Conservation (phyloP, 2,888 invertebrate species). For the Noctua comes region DNA sequence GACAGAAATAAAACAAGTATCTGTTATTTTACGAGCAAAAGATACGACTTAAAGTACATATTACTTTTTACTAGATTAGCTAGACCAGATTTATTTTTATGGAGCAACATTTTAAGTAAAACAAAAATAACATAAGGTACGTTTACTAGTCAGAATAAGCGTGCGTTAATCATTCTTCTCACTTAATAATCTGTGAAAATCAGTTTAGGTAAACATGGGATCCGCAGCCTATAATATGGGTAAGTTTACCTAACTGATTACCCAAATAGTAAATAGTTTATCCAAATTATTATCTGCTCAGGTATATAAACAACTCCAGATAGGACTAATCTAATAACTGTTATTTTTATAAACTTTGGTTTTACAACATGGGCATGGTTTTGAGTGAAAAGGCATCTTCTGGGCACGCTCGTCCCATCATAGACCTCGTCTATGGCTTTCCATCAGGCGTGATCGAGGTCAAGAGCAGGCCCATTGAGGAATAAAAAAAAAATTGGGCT, state of each 20-base stretch:
- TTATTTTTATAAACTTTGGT: neutral
- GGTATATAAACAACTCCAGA: neutral
- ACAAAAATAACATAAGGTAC: neutral
- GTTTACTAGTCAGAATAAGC: neutral
- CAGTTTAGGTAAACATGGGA: neutral
- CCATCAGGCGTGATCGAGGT: too few relatives aligned
- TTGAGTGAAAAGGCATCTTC: too few relatives aligned
- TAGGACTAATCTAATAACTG: neutral
- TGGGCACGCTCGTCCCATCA: too few relatives aligned
- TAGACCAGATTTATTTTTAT: neutral
- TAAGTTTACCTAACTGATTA: neutral
- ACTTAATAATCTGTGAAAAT: neutral
- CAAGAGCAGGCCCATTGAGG: too few relatives aligned
- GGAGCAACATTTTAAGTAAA: neutral
- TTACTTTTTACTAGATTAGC: neutral
- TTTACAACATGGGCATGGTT: slow-evolving; percentile 1
- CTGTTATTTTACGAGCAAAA: neutral
- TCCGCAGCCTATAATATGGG: neutral
- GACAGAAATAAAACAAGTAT: neutral
- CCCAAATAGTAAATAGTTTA: neutral
- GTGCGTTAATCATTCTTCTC: neutral
- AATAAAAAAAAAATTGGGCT: too few relatives aligned
- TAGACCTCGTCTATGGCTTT: too few relatives aligned
- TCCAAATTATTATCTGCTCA: neutral
- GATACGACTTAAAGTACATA: neutral